phyloP scores from a whole-genome alignment of 2,113 vertebrate genomes.

The Megaptera novaeangliae region DNA sequence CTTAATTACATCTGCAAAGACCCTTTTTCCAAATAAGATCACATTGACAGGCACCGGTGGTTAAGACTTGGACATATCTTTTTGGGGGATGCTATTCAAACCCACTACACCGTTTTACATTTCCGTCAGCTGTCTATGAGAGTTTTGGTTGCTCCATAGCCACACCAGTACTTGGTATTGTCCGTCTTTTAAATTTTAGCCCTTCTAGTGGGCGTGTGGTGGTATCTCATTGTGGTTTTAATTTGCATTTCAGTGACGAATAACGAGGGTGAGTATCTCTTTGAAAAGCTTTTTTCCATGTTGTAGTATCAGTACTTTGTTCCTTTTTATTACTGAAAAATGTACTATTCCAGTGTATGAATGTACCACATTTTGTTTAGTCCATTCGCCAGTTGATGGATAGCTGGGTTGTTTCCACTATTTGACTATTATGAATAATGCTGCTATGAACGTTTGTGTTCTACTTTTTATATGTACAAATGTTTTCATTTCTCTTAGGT shows the following conservation, averaged over 20 bases:
- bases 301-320: background rate
- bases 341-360: background rate
- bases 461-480: background rate
- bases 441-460: background rate
- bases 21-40: background rate
- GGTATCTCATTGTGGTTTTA: background rate
- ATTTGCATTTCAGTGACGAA: background rate
- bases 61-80: background rate
- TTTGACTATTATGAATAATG: background rate
- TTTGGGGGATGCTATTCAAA: background rate
- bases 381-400: background rate
- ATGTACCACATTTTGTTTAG: background rate
- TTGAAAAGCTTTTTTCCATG: background rate
- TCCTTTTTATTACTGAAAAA: background rate
- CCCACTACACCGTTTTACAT: background rate
- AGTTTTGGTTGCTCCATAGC: background rate
- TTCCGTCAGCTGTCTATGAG: background rate
- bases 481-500: background rate
- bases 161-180: background rate
- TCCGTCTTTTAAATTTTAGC: background rate
- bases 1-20: background rate
- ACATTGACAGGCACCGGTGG: background rate
- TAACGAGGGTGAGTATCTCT: background rate
- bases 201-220: background rate
- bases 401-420: background rate